phyloP scores from a whole-genome alignment of 2,113 vertebrate species.

The Eolophus roseicapilla region DNA sequence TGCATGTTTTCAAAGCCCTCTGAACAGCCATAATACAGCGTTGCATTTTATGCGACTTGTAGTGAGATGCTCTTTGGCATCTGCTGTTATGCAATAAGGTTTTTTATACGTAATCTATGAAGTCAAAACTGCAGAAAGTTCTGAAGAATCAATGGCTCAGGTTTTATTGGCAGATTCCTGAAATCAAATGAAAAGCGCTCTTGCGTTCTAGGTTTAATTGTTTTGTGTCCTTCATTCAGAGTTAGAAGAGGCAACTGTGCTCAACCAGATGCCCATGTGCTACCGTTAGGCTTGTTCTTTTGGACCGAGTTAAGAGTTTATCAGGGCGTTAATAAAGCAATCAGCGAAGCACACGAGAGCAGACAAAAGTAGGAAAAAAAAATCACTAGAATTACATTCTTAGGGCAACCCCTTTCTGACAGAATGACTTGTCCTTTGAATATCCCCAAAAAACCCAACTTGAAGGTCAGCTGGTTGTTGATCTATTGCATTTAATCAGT shows the following conservation, averaged over 20 bases:
- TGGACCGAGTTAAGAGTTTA: constrained; percentile 69
- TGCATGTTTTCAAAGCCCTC: constrained; percentile 87
- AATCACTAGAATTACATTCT: constrained; percentile 46
- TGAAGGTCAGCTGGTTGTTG: constrained; percentile 32
- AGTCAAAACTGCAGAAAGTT: constrained; percentile 86
- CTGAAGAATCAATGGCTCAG: constrained; percentile 87
- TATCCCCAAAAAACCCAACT: constrained; percentile 49
- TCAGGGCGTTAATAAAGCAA: constrained; percentile 77
- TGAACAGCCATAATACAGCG: constrained; percentile 83
- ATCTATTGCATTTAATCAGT: constrained; percentile 55
- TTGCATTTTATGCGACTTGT: constrained; percentile 81
- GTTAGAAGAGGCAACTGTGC: constrained; percentile 23
- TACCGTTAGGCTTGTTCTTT: constrained; percentile 26
- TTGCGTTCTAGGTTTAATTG: constrained; percentile 85
- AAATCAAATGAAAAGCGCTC: constrained; percentile 91
- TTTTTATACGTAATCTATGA: constrained; percentile 83
- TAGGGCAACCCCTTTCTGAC: constrained; percentile 54
- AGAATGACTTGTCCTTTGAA: constrained; percentile 47
- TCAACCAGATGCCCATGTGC: neutral
- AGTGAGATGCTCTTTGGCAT: constrained; percentile 82
- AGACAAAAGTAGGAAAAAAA: constrained; percentile 54
- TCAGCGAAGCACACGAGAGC: constrained; percentile 73
- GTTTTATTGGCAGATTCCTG: constrained; percentile 90
- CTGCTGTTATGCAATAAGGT: constrained; percentile 80
- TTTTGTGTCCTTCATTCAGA: constrained; percentile 65